These are phyloP conservation scores for Erynnis tages DNA, from an alignment of 2,888 invertebrate species.

Conservation along the genomic window DNA sequence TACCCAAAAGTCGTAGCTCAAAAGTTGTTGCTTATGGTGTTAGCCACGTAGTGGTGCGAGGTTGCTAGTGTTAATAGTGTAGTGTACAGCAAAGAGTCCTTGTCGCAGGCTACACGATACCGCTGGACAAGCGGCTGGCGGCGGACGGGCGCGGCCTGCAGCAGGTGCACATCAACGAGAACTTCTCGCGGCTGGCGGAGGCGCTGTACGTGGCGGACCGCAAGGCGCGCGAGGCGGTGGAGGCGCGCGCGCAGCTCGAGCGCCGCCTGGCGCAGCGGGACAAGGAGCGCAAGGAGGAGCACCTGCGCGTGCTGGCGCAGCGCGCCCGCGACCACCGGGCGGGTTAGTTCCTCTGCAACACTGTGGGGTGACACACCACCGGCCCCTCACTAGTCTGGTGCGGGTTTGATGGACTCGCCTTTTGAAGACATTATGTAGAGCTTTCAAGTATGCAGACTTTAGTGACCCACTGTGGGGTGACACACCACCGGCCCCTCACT, in stretches of 20 bases:
- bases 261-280: conserved; percentile 98
- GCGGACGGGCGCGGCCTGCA: conserved; percentile 99
- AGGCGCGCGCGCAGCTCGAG: conserved; percentile 97
- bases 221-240: conserved; percentile 98
- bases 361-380: not conserved
- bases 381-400: too few species aligned
- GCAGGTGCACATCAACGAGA: conserved; percentile 98
- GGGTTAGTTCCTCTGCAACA: conserved; percentile 80
- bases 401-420: too few species aligned
- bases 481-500: too few species aligned
- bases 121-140: conserved; percentile 97
- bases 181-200: conserved; percentile 99
- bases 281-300: conserved; percentile 98
- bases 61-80: too few species aligned
- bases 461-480: too few species aligned
- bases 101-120: conserved; percentile 96
- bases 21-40: too few species aligned
- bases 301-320: conserved; percentile 95
- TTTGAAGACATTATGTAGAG: too few species aligned
- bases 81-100: too few species aligned
- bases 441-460: too few species aligned
- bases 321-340: conserved; percentile 97
- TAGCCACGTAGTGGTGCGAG: too few species aligned
- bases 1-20: too few species aligned
- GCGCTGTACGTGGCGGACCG: conserved; percentile 97